Evolutionary conservation across 2,113 vertebrate genomes (phyloP).

Genomic region (Gambusia holbrooki): DNA sequence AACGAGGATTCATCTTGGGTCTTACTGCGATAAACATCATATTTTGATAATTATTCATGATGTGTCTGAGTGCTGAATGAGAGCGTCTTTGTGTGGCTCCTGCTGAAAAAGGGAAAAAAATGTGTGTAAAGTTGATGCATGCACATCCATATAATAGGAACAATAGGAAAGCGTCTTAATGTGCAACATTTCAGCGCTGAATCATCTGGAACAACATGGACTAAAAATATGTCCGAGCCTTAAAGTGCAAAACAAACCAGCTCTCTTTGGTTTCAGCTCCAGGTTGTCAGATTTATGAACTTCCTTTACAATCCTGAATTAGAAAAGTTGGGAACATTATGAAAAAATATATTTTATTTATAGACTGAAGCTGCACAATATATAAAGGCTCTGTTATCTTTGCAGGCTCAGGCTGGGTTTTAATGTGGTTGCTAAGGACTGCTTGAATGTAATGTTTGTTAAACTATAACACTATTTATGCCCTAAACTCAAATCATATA

Average conservation of each 20-base stretch:
- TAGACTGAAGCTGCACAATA: background rate
- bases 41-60: slow-evolving; percentile 50
- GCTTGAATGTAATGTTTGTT: background rate
- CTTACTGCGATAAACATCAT: slow-evolving; percentile 37
- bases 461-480: background rate
- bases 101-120: slow-evolving; percentile 16
- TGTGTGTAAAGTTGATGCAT: slow-evolving; percentile 2
- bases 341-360: background rate
- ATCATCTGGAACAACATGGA: slow-evolving; percentile 2
- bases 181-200: slow-evolving; percentile 9
- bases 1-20: slow-evolving; percentile 13
- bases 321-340: background rate
- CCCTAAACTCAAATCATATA: background rate
- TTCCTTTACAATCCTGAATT: background rate
- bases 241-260: background rate
- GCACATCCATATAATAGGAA: slow-evolving; percentile 21
- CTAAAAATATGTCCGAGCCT: slow-evolving; percentile 9
- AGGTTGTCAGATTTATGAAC: background rate
- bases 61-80: slow-evolving; percentile 1
- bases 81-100: slow-evolving; percentile 1
- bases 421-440: background rate
- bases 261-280: background rate
- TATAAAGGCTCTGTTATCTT: background rate
- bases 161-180: slow-evolving; percentile 12
- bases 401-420: background rate